Evolutionary conservation across 2,888 invertebrate genomes (phyloP).

Genomic region (Macrophya alboannulata): DNA sequence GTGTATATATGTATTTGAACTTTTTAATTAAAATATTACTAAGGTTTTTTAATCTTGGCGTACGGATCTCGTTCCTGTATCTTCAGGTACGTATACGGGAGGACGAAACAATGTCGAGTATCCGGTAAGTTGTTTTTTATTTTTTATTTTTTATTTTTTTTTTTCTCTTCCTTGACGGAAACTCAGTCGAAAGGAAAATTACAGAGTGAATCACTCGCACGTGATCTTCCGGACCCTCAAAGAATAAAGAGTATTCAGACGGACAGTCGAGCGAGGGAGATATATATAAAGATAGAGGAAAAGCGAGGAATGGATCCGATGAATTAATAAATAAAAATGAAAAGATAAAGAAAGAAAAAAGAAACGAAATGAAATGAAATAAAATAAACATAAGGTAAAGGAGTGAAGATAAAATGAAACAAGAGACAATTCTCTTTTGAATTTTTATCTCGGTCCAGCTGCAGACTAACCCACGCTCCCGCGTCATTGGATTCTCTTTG

Average conservation of each 20-base stretch:
- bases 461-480: not conserved
- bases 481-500: conserved; percentile 16
- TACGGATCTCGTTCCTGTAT: not conserved
- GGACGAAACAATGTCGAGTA: conserved; percentile 22
- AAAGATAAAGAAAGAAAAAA: not conserved
- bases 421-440: conserved; percentile 1
- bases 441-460: not conserved
- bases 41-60: not conserved
- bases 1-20: conserved; percentile 12
- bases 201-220: conserved; percentile 29
- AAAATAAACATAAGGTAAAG: conserved; percentile 14
- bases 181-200: conserved; percentile 34
- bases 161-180: not conserved
- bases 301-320: not conserved
- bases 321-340: not conserved
- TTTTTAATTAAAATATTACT: conserved; percentile 32
- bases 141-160: not conserved
- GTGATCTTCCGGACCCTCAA: not conserved
- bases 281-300: not conserved
- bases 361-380: conserved; percentile 3
- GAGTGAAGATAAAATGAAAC: conserved; percentile 6
- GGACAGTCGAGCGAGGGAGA: not conserved
- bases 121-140: conserved; percentile 7
- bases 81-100: too few species aligned
- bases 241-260: not conserved